Percentiles rank a stretch among this genome's conserved stretches.
phyloP scores from a whole-genome alignment of 2,797 vertebrate genomes.

The Tauraco hartlaubi region DNA sequence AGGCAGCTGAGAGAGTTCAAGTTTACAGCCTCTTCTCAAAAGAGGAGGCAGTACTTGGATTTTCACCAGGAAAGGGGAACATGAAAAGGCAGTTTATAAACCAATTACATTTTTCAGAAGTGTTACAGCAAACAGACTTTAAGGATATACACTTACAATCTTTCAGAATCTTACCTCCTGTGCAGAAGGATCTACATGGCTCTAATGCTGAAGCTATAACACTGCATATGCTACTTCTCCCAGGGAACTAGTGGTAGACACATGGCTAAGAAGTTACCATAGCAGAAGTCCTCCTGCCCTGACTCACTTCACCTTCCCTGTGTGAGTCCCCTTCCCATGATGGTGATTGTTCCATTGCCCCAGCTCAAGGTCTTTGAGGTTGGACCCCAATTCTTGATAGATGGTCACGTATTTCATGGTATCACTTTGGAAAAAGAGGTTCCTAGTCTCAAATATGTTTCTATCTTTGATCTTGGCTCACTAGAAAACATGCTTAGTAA shows the following conservation, averaged over 20 bases:
- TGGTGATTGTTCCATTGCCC: not conserved
- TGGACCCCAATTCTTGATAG: not conserved
- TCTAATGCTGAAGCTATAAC: not conserved
- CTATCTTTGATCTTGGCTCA: not conserved
- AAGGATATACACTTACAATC: not conserved
- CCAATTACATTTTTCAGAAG: not conserved
- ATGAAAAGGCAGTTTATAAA: not conserved
- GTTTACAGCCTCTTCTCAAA: not conserved
- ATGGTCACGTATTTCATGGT: not conserved
- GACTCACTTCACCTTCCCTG: not conserved
- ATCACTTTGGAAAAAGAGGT: not conserved
- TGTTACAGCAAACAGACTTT: not conserved
- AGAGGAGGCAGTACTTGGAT: not conserved
- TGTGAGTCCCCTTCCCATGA: accelerated
- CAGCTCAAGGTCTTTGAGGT: not conserved
- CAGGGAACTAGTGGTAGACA: not conserved
- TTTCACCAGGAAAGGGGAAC: not conserved
- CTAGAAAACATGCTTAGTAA: not conserved
- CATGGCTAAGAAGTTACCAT: not conserved
- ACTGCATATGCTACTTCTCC: accelerated
- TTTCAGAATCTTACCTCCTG: not conserved
- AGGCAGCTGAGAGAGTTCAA: conserved; percentile 1
- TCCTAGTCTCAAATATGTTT: not conserved
- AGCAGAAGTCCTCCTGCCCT: not conserved
- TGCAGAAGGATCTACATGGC: not conserved